Evolutionary conservation across 2,797 vertebrate species (phyloP).

Genomic region (Diceros bicornis): DNA sequence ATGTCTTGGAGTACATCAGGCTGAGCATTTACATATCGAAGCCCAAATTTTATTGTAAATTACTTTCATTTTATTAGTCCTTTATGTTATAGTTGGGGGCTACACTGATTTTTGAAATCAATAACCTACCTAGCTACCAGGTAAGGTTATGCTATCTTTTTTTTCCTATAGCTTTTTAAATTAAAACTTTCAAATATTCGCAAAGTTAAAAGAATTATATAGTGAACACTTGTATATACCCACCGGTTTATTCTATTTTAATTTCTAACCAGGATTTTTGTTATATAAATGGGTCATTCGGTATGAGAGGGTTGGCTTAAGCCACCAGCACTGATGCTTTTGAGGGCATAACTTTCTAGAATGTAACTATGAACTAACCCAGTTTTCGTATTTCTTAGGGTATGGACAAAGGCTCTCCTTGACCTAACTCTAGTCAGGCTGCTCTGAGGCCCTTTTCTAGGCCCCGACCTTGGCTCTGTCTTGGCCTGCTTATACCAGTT

Average conservation of each 20-base stretch:
- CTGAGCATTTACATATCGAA: not conserved
- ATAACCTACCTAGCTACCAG: conserved; percentile 15
- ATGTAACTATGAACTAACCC: not conserved
- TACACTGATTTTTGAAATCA: conserved; percentile 64
- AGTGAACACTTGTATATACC: not conserved
- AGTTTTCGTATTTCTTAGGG: not conserved
- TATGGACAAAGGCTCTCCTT: not conserved
- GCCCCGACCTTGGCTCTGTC: not conserved
- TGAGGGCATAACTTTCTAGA: not conserved
- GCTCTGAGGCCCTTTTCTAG: not conserved
- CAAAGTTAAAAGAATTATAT: conserved; percentile 23
- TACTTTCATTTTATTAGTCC: conserved; percentile 34
- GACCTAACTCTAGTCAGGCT: not conserved
- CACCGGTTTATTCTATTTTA: not conserved
- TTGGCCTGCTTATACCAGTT: not conserved
- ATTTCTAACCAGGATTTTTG: conserved; percentile 13
- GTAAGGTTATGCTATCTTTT: not conserved
- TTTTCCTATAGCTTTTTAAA: conserved; percentile 38
- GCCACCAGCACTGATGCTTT: not conserved
- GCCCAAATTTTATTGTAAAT: not conserved
- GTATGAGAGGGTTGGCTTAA: not conserved
- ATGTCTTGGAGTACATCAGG: not conserved
- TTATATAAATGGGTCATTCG: not conserved
- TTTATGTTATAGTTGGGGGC: conserved; percentile 36
- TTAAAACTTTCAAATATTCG: conserved; percentile 49